phyloP scores from a whole-genome alignment of 1,140 invertebrate species.

The Drosophila burlai region DNA sequence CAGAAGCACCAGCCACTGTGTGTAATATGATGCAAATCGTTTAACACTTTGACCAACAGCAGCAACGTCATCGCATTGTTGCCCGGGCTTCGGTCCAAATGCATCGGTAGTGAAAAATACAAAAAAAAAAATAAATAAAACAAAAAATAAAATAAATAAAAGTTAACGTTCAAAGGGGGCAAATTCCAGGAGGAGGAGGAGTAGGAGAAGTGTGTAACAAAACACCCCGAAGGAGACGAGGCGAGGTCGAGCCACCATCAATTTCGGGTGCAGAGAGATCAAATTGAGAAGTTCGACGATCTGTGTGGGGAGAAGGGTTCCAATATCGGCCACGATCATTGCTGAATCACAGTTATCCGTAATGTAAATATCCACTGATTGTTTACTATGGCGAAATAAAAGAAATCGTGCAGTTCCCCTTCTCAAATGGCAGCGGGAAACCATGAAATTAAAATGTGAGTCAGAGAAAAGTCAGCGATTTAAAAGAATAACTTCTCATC shows the following conservation, averaged over 20 bases:
- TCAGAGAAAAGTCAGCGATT: slow-evolving; percentile 21
- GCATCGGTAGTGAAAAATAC: slow-evolving; percentile 63
- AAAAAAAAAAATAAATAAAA: slow-evolving; percentile 45
- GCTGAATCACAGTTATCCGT: slow-evolving; percentile 48
- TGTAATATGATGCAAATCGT: slow-evolving; percentile 83
- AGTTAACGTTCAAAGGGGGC: slow-evolving; percentile 22
- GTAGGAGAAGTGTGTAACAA: slow-evolving; percentile 40
- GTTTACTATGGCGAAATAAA: slow-evolving; percentile 33
- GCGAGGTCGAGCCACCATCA: slow-evolving; percentile 6
- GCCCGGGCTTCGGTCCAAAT: slow-evolving; percentile 56
- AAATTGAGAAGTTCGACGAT: slow-evolving; percentile 30
- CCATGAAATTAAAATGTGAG: slow-evolving; percentile 15
- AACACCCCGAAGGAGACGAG: slow-evolving; percentile 33
- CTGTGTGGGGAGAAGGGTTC: neutral
- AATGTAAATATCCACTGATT: slow-evolving; percentile 33
- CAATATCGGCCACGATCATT: slow-evolving; percentile 33
- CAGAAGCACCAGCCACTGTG: slow-evolving; percentile 59
- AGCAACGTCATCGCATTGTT: slow-evolving; percentile 73
- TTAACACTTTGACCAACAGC: slow-evolving; percentile 78
- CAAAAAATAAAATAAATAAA: slow-evolving; percentile 39
- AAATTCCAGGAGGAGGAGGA: slow-evolving; percentile 27
- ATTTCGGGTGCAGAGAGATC: slow-evolving; percentile 23
- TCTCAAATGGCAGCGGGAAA: slow-evolving; percentile 31
- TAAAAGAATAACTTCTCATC: slow-evolving; percentile 7
- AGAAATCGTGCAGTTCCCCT: slow-evolving; percentile 34